phyloP scores from a whole-genome alignment of 1,140 invertebrate genomes.

The Drosophila aff. region DNA sequence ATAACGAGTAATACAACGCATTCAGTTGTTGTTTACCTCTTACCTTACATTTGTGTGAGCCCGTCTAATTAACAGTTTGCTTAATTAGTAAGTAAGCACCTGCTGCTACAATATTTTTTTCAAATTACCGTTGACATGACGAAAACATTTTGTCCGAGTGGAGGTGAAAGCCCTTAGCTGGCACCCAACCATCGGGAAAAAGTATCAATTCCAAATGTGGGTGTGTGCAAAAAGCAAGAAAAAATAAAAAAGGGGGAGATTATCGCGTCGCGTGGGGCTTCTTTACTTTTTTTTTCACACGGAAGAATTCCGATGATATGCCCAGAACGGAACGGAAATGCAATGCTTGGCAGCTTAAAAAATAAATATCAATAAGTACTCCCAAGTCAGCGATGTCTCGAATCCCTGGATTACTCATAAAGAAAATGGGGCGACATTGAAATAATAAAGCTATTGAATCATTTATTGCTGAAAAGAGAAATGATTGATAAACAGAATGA shows the following conservation, averaged over 20 bases:
- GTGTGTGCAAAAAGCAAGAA: slow-evolving; percentile 27
- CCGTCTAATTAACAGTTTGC: slow-evolving; percentile 54
- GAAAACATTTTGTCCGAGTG: slow-evolving; percentile 52
- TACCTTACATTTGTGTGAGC: slow-evolving; percentile 24
- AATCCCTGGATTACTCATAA: slow-evolving; percentile 4
- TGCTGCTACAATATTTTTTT: slow-evolving; percentile 49
- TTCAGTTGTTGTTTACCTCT: slow-evolving; percentile 54
- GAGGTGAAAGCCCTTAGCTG: slow-evolving; percentile 73
- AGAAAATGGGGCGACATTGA: neutral
- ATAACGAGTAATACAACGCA: slow-evolving; percentile 16
- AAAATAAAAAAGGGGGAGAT: slow-evolving; percentile 27
- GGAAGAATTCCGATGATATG: slow-evolving; percentile 35
- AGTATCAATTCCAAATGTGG: slow-evolving; percentile 73
- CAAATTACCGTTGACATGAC: slow-evolving; percentile 39
- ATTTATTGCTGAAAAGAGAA: neutral
- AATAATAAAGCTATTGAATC: neutral
- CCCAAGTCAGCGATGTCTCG: neutral
- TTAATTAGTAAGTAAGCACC: slow-evolving; percentile 69
- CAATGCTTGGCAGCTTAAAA: slow-evolving; percentile 32
- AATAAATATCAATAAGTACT: slow-evolving; percentile 57
- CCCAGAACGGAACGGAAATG: slow-evolving; percentile 32
- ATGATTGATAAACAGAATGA: neutral
- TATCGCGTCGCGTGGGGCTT: slow-evolving; percentile 57
- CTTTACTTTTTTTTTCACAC: slow-evolving; percentile 56
- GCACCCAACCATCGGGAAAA: neutral